phyloP scores from a whole-genome alignment of 2,113 vertebrate genomes.

The Colius striatus region DNA sequence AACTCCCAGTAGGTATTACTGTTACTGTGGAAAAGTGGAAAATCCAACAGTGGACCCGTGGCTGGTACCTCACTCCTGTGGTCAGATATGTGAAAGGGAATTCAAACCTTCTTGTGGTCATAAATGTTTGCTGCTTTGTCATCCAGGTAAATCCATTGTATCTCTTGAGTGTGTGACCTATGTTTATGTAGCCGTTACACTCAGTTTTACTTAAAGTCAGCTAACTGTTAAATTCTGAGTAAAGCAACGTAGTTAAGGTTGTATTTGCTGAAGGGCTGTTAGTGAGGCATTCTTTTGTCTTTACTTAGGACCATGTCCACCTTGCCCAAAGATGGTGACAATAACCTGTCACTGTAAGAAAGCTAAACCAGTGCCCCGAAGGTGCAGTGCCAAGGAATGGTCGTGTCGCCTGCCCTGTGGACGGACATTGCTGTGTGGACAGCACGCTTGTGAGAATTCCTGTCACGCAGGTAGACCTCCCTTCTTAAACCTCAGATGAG shows the following conservation, averaged over 20 bases:
- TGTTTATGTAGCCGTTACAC: background rate
- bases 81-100: constrained; percentile 89
- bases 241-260: background rate
- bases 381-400: constrained; percentile 95
- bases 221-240: background rate
- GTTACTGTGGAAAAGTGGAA: constrained; percentile 94
- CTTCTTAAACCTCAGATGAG: background rate
- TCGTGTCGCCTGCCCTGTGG: constrained; percentile 84
- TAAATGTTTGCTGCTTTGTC: constrained; percentile 94
- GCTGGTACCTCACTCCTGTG: constrained; percentile 98
- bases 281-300: background rate
- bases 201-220: background rate
- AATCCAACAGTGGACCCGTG: constrained; percentile 92
- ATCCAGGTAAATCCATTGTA: constrained; percentile 84
- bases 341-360: constrained; percentile 90
- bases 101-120: constrained; percentile 93
- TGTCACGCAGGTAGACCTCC: constrained; percentile 83
- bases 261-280: background rate
- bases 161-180: background rate
- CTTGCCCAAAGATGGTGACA: constrained; percentile 94
- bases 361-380: constrained; percentile 86
- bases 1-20: constrained; percentile 89
- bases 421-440: constrained; percentile 83
- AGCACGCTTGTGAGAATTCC: constrained; percentile 83
- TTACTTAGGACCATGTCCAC: constrained; percentile 89